phyloP scores from a whole-genome alignment of 2,888 invertebrate genomes.

The Bimastos eiseni region DNA sequence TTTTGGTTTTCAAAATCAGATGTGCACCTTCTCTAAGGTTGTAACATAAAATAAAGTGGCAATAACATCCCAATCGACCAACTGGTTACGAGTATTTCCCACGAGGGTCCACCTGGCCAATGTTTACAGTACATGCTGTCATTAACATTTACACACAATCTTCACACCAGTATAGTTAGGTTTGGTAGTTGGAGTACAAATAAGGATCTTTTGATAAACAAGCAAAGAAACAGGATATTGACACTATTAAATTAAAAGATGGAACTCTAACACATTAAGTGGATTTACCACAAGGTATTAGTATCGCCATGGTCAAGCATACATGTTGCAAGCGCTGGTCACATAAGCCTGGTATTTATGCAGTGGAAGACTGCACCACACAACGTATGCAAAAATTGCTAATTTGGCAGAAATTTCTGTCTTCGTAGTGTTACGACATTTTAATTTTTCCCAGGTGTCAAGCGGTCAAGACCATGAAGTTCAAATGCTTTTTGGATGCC shows the following conservation, averaged over 20 bases:
- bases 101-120: not conserved
- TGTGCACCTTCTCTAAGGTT: not conserved
- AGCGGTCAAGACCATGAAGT: no score
- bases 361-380: no score
- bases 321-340: not conserved
- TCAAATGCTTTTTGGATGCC: no score
- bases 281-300: no score
- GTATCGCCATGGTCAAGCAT: not conserved
- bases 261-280: no score
- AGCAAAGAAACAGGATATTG: not conserved
- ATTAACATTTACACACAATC: not conserved
- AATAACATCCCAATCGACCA: not conserved
- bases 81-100: not conserved
- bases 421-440: no score
- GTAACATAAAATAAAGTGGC: not conserved
- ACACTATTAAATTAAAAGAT: not conserved
- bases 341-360: no score
- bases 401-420: no score
- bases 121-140: not conserved
- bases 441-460: no score
- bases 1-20: not conserved
- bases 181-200: not conserved
- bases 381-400: no score
- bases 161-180: not conserved
- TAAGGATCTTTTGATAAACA: not conserved